Percentiles rank a stretch among this genome's conserved stretches.
Evolutionary conservation across 35 echinoderm and acorn worm genomes (phyloP).

Genomic region (Eucidaris tribuloides): DNA sequence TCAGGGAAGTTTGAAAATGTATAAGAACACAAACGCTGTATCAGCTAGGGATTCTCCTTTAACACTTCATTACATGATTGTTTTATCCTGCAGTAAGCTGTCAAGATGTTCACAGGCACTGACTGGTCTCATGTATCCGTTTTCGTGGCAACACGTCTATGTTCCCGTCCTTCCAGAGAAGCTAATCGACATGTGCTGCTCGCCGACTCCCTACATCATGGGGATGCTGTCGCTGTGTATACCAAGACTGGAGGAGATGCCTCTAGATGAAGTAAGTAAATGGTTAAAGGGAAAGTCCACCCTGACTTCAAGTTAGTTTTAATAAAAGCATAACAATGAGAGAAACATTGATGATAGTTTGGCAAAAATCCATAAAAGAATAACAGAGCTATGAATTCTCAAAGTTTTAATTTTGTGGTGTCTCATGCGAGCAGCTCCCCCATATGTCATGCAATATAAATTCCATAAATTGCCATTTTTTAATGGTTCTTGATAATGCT

Average conservation of each 20-base stretch:
- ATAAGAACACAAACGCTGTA: not conserved
- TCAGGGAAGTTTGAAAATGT: no score
- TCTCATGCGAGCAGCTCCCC: no score
- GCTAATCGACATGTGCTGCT: slow-evolving; percentile 94
- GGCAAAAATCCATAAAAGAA: no score
- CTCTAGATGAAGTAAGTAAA: slow-evolving; percentile 83
- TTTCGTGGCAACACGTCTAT: slow-evolving; percentile 98
- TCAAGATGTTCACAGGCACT: slow-evolving; percentile 89
- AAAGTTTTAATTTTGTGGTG: no score
- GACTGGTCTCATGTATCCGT: slow-evolving; percentile 89
- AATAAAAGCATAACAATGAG: no score
- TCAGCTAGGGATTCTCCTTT: not conserved
- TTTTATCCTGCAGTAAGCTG: slow-evolving; percentile 76
- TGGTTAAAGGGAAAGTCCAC: no score
- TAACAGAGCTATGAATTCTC: no score
- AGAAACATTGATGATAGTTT: no score
- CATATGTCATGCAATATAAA: no score
- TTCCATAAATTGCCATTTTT: no score
- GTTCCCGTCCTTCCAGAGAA: slow-evolving; percentile 91
- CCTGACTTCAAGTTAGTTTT: no score
- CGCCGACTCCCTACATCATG: slow-evolving; percentile 95
- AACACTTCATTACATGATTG: not conserved
- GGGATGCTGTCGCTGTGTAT: slow-evolving; percentile 94
- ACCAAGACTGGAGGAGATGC: slow-evolving; percentile 83
- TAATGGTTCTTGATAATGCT: no score